A percentile compares a stretch with the other conserved stretches of the same genome.
phyloP scores from a whole-genome alignment of 1,140 invertebrate genomes.

The Fopius arisanus region DNA sequence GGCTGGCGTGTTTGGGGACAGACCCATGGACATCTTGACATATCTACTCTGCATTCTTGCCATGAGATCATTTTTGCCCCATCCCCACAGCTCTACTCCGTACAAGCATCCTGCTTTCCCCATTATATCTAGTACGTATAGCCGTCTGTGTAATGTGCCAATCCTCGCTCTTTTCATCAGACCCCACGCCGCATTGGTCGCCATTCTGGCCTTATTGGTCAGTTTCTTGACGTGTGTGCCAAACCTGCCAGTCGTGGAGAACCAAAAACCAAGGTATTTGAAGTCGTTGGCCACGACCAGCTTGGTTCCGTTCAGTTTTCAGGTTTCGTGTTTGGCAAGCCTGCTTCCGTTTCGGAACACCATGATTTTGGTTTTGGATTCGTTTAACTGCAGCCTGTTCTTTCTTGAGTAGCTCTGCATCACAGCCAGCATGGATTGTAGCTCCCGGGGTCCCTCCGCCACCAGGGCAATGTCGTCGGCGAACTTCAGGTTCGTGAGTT shows the following conservation, averaged over 20 bases:
- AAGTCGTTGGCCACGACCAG: constrained; percentile 19
- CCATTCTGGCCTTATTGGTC: constrained; percentile 9
- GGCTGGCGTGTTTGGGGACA: too few relatives aligned
- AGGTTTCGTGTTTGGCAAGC: not conserved
- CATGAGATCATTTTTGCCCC: too few relatives aligned
- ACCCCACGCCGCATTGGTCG: constrained; percentile 20
- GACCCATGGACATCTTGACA: too few relatives aligned
- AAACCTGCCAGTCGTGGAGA: not conserved
- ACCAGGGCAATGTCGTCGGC: constrained; percentile 22
- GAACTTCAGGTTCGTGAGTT: constrained; percentile 6
- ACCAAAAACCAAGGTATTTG: constrained; percentile 18
- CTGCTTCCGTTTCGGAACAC: constrained; percentile 19
- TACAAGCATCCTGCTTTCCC: too few relatives aligned
- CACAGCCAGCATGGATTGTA: not conserved
- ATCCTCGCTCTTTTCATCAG: not conserved
- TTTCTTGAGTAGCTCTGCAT: constrained; percentile 11
- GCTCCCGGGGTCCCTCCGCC: not conserved
- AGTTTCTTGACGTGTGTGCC: not conserved
- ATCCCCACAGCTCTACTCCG: too few relatives aligned
- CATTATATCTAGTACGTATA: too few relatives aligned
- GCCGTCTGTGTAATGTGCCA: too few relatives aligned
- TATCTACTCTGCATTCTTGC: too few relatives aligned
- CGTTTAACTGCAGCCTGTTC: constrained; percentile 11
- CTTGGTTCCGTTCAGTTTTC: constrained; percentile 14
- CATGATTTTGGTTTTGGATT: constrained; percentile 27